Percentiles rank a stretch among this genome's conserved stretches.
Evolutionary conservation across 2,113 vertebrate genomes (phyloP).

Genomic region (Steatornis caripensis): DNA sequence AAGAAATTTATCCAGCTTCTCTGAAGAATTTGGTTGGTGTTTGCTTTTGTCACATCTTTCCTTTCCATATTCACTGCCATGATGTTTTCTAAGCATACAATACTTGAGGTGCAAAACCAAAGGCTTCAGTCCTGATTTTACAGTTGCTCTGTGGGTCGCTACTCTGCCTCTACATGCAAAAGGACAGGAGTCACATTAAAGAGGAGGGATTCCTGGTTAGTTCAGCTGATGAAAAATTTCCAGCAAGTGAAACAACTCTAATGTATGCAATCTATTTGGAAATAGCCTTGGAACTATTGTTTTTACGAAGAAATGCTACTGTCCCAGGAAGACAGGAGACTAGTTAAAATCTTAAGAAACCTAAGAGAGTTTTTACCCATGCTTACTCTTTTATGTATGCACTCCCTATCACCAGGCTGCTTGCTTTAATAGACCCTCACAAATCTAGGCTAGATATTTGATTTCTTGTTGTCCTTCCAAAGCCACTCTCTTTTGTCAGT

Average conservation of each 20-base stretch:
- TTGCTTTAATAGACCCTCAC: neutral
- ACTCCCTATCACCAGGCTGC: neutral
- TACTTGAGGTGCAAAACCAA: neutral
- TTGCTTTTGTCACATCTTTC: neutral
- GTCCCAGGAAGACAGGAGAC: neutral
- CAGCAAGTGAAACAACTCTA: neutral
- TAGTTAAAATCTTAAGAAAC: neutral
- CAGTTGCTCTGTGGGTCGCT: rapidly evolving
- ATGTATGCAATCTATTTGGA: neutral
- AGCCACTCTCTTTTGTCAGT: neutral
- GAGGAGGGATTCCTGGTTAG: neutral
- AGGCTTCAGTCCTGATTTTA: neutral
- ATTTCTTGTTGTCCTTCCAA: neutral
- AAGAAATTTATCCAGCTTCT: neutral
- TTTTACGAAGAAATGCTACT: neutral
- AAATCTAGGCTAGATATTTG: neutral
- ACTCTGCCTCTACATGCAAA: neutral
- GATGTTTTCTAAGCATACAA: neutral
- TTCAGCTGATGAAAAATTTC: neutral
- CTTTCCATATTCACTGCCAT: neutral
- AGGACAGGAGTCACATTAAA: neutral
- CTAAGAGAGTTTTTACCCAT: neutral
- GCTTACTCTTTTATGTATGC: neutral
- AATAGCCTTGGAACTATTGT: neutral
- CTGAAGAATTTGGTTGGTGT: neutral